Base-by-base conservation (phyloP, 2,888 invertebrate species). In the Girardia tigrina region DNA sequence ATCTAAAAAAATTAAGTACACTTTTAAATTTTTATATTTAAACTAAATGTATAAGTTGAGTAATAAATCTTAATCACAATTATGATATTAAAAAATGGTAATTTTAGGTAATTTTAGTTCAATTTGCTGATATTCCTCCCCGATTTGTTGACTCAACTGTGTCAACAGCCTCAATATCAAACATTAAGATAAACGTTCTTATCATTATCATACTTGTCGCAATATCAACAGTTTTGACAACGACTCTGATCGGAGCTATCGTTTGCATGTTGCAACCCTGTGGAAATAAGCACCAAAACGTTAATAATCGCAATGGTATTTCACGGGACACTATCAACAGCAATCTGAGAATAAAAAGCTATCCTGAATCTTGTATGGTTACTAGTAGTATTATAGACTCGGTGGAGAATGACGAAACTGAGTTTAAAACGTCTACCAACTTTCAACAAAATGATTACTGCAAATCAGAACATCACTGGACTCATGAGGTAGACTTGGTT, bases 221-320 rank as follows among this genome's bases (percentile, higher is more conserved):
- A 56, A 56, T 56, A 56, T 56, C 56, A 56, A 56, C 56, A 8
- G 56, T 56, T n/a, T n/a, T 56, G n/a, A 56, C 56, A 6, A 56
- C 56, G 6, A 23, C 56, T 4, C 23, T 56, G 23, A 56, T 56
- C 23, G 56, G 56, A 56, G 56, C 56, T 4, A 56, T 56, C 4
- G 56, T 56, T n/a, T 56, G 56, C n/a, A 56, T 56, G 56, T 23
- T 56, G 56, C 56, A 56, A 56, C 56, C 56, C 20, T 56, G 56
- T n/a, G 56, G 56, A 56, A 56, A 56, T 56, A 56, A 56, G 23
- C 56, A n/a, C 4, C 56, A 56, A 16, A 56, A n/a, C 23, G 56
- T n/a, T 20, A 56, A 16, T 4, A 12, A 23, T 56, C 4, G 56
- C 4, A 56, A 56, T 16, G 56, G 56, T 20, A 23, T 56, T 56